These are phyloP conservation scores for Syrmaticus mikado DNA, from an alignment of 2,113 vertebrate species.

Conservation along the genomic window DNA sequence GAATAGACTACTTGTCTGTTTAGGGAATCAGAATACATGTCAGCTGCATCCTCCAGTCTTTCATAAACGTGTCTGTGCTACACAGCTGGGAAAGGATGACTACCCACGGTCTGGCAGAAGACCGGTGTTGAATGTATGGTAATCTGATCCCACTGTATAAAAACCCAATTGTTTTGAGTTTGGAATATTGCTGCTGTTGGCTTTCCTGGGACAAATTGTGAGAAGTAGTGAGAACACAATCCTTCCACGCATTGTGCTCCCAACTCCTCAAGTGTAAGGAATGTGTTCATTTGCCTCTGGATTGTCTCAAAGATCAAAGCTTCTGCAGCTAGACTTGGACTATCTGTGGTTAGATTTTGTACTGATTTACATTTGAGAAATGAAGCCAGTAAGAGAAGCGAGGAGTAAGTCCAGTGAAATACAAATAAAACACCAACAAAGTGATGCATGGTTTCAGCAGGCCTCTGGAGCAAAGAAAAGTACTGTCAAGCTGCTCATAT, in stretches of 20 bases:
- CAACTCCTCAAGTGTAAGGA: background rate
- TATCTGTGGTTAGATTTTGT: background rate
- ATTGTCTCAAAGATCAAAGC: background rate
- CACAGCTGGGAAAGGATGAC: background rate
- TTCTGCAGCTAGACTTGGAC: background rate
- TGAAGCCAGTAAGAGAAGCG: background rate
- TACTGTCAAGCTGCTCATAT: conserved; percentile 2
- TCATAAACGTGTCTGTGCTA: background rate
- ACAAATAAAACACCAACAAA: conserved; percentile 12
- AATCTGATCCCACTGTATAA: background rate
- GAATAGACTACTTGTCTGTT: background rate
- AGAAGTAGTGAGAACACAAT: background rate
- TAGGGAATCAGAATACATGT: background rate
- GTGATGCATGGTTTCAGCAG: conserved; percentile 11
- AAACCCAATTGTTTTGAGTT: background rate
- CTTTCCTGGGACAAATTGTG: background rate
- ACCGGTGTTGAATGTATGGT: background rate
- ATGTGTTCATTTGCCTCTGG: background rate
- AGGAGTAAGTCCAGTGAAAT: background rate
- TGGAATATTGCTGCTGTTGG: background rate
- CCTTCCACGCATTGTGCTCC: background rate
- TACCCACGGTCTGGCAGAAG: conserved; percentile 30
- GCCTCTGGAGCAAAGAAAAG: background rate
- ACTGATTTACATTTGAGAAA: background rate
- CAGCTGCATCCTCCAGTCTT: background rate